Evolutionary conservation across 1,140 invertebrate genomes (phyloP), one percentile per base, ranked within the genome.

Genomic region (Platorchestia sp.): DNA sequence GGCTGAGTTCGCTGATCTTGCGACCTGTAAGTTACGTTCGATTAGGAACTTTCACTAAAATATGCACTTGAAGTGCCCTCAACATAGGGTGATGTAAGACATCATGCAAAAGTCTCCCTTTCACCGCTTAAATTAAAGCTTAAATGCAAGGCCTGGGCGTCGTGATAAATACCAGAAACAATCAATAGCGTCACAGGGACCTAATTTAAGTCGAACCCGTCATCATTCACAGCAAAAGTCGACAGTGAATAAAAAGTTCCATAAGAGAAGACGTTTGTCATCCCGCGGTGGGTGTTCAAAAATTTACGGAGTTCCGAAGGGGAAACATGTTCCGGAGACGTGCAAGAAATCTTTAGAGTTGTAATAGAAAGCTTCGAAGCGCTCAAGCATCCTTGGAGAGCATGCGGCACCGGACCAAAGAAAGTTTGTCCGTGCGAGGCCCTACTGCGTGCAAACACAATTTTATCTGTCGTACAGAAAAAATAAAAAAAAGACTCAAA

Each of bases 131-230:
- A 93, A 93, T 45, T 93, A 40, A 45, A 93, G 91, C 45, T 27
- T 93, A 19, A 93, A 93, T 47, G 40, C 40, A 22, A 40, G 45
- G 91, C 10, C 43, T 14, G 6, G 41, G 91, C 91, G 43, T 22
- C 91, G 91, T 93, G 91, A 93, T 47, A 93, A 93, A 93, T 93
- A 45, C 91, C 91, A 22, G 91, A 93, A 93, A 93, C 43, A 93
- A 93, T 93, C 91, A 93, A 93, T 93, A 44, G 91, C 27, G 7
- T 93, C 19, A 45, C 36, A 27, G 91, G 7, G 44, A 93, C 45
- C 91, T 47, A 45, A 93, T 93, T 93, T 44, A 44, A 93, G 87
- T 44, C 43, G 47, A 93, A 40, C n/a, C 91, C 44, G 44, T 10
- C 43, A 45, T 93, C 6, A 93, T 93, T 42, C 41, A 93, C 44